Base-by-base conservation (phyloP, 2,113 vertebrate genomes). In the Brachyhypopomus occidentalis region DNA sequence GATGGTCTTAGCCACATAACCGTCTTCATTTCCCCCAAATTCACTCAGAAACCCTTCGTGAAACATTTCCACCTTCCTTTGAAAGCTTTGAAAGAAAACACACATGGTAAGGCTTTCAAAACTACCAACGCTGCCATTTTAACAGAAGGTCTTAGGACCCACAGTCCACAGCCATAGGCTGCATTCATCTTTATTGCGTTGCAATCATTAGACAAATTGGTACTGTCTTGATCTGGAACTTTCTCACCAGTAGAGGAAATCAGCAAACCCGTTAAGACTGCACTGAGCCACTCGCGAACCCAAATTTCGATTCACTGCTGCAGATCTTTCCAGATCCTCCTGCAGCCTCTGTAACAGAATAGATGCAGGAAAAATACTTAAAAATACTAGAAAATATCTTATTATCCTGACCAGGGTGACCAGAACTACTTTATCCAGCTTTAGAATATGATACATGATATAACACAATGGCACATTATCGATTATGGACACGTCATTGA, bases 181-280 rank as follows among this genome's bases (percentile, higher is more conserved):
- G 41, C 11, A 76, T 63, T 1, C 1, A 12, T 14, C 12, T 52
- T n/a, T 60, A 22, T 17, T 14, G 48, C 14, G 9, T 27, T 64
- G 27, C 58, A 82, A 0, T 19, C 1, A 14, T 52, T 52, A 52
- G 9, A 14, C 9, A 52, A 1, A 52, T 52, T 19, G 36, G 64
- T 36, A 55, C 34, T 25, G 71, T 67, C 19, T 22, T 38, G 41
- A 9, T 52, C 45, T 23, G 17, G 62, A 22, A 48, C 16, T 59
- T 72, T 80, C 79, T 62, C 64, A 97, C 96, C 96, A 96, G 90
- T 94, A 95, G 38, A 98, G 91, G 88, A 98, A 96, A 84, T 96
- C 94, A 0, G 95, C 95, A 79, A 98, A 92, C 9, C 95, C 93
- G 0, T 93, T 92, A 27, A 97, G 92, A 69, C 94, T 95, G 88